phyloP scores from a whole-genome alignment of 2,113 vertebrate species.

The Haemorhous mexicanus region DNA sequence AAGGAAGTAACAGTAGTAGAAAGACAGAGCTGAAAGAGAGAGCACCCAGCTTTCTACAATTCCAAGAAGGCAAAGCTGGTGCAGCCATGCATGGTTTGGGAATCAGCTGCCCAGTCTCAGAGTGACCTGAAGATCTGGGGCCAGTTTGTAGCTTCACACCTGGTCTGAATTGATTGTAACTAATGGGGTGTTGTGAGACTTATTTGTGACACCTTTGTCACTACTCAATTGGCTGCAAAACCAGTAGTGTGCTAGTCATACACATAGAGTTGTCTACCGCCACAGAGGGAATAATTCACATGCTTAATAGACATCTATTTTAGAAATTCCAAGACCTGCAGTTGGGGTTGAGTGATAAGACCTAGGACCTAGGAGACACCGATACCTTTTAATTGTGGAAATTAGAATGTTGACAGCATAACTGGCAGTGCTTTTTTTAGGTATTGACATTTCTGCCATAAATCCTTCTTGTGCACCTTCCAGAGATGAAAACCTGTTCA shows the following conservation, averaged over 20 bases:
- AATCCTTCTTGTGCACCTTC: neutral
- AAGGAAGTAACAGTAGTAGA: neutral
- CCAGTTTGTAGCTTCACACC: neutral
- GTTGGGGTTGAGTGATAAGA: neutral
- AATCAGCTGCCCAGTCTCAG: neutral
- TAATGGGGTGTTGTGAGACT: neutral
- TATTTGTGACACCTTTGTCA: neutral
- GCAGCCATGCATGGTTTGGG: neutral
- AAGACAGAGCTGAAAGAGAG: neutral
- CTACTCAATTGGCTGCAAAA: neutral
- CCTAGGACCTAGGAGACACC: neutral
- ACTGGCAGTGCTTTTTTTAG: neutral
- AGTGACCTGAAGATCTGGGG: neutral
- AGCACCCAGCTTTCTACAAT: neutral
- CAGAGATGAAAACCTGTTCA: neutral
- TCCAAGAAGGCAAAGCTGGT: neutral
- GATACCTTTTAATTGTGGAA: neutral
- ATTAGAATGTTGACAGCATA: neutral
- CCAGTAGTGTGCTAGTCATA: neutral
- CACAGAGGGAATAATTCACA: neutral
- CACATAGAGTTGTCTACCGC: neutral
- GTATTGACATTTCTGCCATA: neutral
- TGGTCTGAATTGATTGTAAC: neutral
- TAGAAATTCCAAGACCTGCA: neutral
- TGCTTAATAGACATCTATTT: neutral